phyloP scores from a whole-genome alignment of 2,888 invertebrate genomes.

The Scaeva pyrastri region DNA sequence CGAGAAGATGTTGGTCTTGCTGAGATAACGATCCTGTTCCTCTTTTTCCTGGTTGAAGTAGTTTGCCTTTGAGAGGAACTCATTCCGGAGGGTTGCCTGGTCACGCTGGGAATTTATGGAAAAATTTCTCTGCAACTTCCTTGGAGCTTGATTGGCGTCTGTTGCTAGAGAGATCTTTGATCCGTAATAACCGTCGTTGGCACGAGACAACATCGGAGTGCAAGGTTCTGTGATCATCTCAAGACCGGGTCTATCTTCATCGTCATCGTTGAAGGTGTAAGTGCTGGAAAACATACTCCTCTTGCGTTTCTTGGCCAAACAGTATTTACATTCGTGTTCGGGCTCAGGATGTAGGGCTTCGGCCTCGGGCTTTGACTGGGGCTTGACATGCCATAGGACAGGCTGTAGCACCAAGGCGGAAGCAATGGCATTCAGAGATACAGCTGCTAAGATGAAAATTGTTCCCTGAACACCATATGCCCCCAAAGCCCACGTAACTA shows the following conservation, averaged over 20 bases:
- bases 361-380: constrained; percentile 80
- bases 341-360: constrained; percentile 65
- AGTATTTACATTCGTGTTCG: constrained; percentile 81
- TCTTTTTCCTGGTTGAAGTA: constrained; percentile 87
- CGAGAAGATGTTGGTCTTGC: constrained; percentile 81
- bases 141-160: constrained; percentile 69
- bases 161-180: constrained; percentile 81
- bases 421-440: constrained; percentile 88
- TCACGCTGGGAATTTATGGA: constrained; percentile 37
- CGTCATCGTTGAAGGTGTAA: constrained; percentile 85
- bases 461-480: constrained; percentile 88
- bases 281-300: constrained; percentile 81
- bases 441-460: constrained; percentile 87
- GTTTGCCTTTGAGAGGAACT: constrained; percentile 82
- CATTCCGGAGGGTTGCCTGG: not conserved
- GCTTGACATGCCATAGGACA: constrained; percentile 88
- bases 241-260: constrained; percentile 87
- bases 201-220: constrained; percentile 87
- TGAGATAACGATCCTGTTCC: constrained; percentile 81
- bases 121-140: constrained; percentile 71
- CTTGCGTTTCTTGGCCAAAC: constrained; percentile 79
- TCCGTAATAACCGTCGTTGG: constrained; percentile 83
- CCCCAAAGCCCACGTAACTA: constrained; percentile 87
- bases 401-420: constrained; percentile 89
- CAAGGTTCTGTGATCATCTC: constrained; percentile 87